Evolutionary conservation across 1,140 invertebrate genomes (phyloP), one percentile per base, ranked within the genome.

Genomic region (Babylonia areolata): DNA sequence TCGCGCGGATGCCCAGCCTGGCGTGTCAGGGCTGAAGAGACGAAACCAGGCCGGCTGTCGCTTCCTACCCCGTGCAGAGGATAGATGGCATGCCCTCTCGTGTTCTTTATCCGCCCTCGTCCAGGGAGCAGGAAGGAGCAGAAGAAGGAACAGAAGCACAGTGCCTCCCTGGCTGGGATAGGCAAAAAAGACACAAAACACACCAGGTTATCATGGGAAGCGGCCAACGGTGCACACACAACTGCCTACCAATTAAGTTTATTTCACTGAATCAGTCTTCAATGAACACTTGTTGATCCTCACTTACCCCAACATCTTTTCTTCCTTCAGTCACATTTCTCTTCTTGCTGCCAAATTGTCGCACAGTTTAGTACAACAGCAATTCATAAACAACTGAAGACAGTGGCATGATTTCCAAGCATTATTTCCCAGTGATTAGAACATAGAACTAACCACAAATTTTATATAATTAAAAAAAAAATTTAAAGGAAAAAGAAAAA

Each of bases 151-250:
- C 82, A 69, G 40, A 84, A 73, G 33, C 64, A 88, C 58, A 88
- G 81, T 87, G 84, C 91, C 91, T 90, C 90, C 91, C 90, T 91
- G 81, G 89, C 90, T 91, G 90, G 90, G 91, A 91, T 92, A 92
- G 90, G 91, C 90, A 91, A 91, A 91, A 89, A 92, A 89, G 89
- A 89, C 91, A 92, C 89, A 91, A 87, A 89, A 79, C n/a, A 91
- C 73, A 6, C 42, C 37, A 11, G 39, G 46, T 80, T 80, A 80
- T 80, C 75, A 77, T 20, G 33, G n/a, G 71, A 11, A 1, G 58
- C 15, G 28, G 23, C 5, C 58, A 64, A 64, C 5, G 58, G 15
- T 23, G 15, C 28, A 64, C 46, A 51, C 46, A 51, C 46, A 12
- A 51, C 46, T 12, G 23, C 58, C 58, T 64, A 64, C 20, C 58